Evolutionary conservation across 2,888 invertebrate genomes (phyloP).

Genomic region (Phyto melanocephala): DNA sequence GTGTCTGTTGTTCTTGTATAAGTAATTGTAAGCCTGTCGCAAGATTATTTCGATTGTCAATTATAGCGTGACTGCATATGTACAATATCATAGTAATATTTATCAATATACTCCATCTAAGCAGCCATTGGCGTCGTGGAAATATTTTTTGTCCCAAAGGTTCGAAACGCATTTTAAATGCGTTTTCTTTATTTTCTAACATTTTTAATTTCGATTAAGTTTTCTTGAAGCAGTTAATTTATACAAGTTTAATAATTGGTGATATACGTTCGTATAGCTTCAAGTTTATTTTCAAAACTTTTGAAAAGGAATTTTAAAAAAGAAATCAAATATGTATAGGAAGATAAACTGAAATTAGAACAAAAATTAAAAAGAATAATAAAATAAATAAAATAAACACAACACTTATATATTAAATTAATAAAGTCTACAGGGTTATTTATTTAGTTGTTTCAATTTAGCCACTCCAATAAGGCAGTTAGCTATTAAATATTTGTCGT

Average conservation of each 20-base stretch:
- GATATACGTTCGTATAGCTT: background rate
- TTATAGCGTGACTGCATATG: constrained; percentile 84
- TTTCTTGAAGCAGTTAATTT: constrained; percentile 66
- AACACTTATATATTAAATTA: too few species aligned
- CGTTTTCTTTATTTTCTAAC: constrained; percentile 42
- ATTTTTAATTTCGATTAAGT: constrained; percentile 44
- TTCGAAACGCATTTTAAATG: constrained; percentile 73
- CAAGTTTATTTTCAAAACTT: constrained; percentile 4
- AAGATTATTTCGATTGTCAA: constrained; percentile 78
- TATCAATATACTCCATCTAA: constrained; percentile 86
- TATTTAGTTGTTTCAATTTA: too few species aligned
- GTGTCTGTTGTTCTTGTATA: constrained; percentile 76
- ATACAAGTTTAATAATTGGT: background rate
- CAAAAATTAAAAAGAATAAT: background rate
- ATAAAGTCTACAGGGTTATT: too few species aligned
- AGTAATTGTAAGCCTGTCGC: constrained; percentile 74
- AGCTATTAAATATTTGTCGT: too few species aligned
- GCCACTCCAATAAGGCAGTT: too few species aligned
- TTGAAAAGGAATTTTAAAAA: background rate
- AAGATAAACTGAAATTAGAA: constrained; percentile 33
- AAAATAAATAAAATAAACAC: too few species aligned
- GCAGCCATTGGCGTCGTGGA: constrained; percentile 84
- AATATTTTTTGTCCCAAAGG: constrained; percentile 78
- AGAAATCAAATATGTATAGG: too few species aligned
- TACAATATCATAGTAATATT: constrained; percentile 86